A percentile compares a stretch with the other conserved stretches of the same genome.
Evolutionary conservation across 23 tunicate genomes (phyloP).

Genomic region (Oikopleura albicans): DNA sequence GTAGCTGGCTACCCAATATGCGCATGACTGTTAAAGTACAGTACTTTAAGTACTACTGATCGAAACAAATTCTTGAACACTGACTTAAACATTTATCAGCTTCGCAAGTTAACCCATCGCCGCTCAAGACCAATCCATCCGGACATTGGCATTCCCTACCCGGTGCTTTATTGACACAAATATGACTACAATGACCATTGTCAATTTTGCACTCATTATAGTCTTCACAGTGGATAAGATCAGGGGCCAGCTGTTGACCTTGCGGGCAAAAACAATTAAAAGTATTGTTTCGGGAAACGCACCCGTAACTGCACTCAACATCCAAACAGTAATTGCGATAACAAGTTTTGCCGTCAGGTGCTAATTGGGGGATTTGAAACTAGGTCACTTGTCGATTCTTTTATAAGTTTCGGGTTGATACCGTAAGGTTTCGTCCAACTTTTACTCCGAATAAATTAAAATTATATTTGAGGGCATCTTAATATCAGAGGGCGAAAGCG

Average conservation of each 20-base stretch:
- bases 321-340: neutral
- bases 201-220: neutral
- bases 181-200: neutral
- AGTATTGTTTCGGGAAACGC: neutral
- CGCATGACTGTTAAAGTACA: too few relatives aligned
- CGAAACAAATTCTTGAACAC: too few relatives aligned
- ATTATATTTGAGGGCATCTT: too few relatives aligned
- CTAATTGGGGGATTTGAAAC: too few relatives aligned
- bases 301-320: neutral
- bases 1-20: too few relatives aligned
- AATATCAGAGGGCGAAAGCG: too few relatives aligned
- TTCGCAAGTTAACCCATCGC: neutral
- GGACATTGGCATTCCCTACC: neutral
- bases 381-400: too few relatives aligned
- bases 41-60: too few relatives aligned
- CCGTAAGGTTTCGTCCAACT: too few relatives aligned
- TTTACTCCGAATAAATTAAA: too few relatives aligned
- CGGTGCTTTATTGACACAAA: neutral
- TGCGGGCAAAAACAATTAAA: conserved; percentile 5
- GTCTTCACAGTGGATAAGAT: neutral
- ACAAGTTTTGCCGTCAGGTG: neutral
- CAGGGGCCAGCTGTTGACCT: neutral
- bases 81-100: neutral
- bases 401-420: too few relatives aligned
- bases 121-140: neutral